These are phyloP conservation scores for Fabriciana adippe DNA, from an alignment of 2,888 invertebrate species.

Conservation along the genomic window DNA sequence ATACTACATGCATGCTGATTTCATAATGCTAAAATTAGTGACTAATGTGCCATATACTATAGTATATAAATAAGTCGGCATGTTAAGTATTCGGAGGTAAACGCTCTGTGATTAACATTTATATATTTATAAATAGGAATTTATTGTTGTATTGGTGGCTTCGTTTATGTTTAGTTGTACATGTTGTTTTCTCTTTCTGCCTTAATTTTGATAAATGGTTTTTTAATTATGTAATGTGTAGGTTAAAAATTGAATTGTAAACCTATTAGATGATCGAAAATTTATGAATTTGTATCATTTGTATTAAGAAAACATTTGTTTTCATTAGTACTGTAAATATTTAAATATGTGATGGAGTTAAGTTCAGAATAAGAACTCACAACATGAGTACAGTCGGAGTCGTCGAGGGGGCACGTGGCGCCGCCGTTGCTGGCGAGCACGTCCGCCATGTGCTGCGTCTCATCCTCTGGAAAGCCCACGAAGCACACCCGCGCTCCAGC, in stretches of 20 bases:
- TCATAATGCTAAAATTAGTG: constrained; percentile 68
- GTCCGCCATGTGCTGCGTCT: constrained; percentile 95
- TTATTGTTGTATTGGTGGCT: constrained; percentile 28
- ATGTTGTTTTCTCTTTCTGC: background rate
- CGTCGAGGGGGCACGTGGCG: constrained; percentile 88
- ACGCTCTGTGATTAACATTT: constrained; percentile 48
- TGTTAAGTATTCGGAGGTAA: constrained; percentile 58
- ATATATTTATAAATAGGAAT: constrained; percentile 9
- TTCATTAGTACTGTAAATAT: background rate
- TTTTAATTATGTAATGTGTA: too few relatives aligned
- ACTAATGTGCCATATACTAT: constrained; percentile 58
- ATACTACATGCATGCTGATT: constrained; percentile 71
- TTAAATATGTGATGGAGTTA: background rate
- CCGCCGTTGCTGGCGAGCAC: constrained; percentile 94
- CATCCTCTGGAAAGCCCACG: constrained; percentile 94
- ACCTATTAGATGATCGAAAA: background rate
- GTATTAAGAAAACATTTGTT: too few relatives aligned
- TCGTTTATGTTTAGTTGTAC: constrained; percentile 12
- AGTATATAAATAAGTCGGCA: constrained; percentile 62
- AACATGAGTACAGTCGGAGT: constrained; percentile 94
- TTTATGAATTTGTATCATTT: background rate
- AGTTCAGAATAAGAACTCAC: constrained; percentile 83
- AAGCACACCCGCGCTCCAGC: constrained; percentile 94
- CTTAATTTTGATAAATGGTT: too few relatives aligned
- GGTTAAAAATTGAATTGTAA: too few relatives aligned